Base-by-base conservation (phyloP, 2,113 vertebrate species). In the Colius striatus region DNA sequence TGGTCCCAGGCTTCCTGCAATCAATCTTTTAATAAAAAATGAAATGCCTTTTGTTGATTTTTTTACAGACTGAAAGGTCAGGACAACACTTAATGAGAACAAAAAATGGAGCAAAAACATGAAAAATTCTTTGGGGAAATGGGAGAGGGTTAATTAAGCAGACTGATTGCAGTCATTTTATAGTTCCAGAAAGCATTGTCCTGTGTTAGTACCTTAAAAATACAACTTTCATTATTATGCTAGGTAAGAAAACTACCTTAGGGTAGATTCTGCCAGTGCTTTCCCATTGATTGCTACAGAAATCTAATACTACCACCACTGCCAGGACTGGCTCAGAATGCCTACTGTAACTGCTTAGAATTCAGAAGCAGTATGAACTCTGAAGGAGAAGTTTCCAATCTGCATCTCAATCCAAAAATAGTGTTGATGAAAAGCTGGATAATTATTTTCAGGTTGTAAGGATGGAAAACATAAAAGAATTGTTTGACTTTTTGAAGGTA, bases 11-110 rank as follows among this genome's bases (percentile, higher is more conserved):
- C 57, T 75, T 83, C 66, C 84, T 84, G 57, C 77, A 96, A 94
- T 96, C 96, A 95, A 86, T 95, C 76, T 55, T 90, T 96, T 95
- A 95, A 94, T 97, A 95, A 95, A 96, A 94, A 96, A 58, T 23
- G 30, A 96, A 96, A 93, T 93, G 27, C 38, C 30, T 94, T 48
- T 68, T 96, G 90, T 85, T 96, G 92, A 72, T 86, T 76, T 89
- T 92, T 91, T 91, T 82, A 23, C 53, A 83, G 50, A 90, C 85
- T 66, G 38, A 96, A 97, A 97, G 72, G 91, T 97, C 95, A 97
- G 41, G 77, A 90, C 34, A 93, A 82, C 63, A 94, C 68, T 89
- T 95, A 96, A 89, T 86, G 74, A 96, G 67, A 85, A n/a, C 47
- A 94, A 85, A 93, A 79, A 75, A 38, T 22, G 50, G 62, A 95